phyloP scores from a whole-genome alignment of 2,797 vertebrate species.

The Coendou prehensilis region DNA sequence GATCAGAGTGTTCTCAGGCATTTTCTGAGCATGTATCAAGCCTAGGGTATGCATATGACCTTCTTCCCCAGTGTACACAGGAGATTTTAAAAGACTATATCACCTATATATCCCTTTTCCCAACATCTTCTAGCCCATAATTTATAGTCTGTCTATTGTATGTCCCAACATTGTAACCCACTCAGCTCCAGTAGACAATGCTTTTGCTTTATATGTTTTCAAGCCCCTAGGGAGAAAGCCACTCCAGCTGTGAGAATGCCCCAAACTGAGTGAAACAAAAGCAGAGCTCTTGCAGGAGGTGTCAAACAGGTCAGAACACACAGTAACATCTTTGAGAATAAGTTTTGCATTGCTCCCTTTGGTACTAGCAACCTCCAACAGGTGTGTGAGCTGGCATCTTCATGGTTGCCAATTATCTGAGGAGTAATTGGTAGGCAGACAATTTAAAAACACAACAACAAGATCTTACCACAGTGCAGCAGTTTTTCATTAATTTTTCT shows the following conservation, averaged over 20 bases:
- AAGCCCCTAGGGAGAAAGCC: background rate
- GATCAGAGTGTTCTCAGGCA: background rate
- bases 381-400: background rate
- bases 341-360: background rate
- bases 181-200: background rate
- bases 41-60: background rate
- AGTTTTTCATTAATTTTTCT: background rate
- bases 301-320: background rate
- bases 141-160: conserved; percentile 40
- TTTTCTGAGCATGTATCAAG: background rate
- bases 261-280: conserved; percentile 50
- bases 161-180: background rate
- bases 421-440: background rate
- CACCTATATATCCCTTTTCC: background rate
- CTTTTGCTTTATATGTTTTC: conserved; percentile 51
- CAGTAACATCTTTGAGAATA: background rate
- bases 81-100: conserved; percentile 11
- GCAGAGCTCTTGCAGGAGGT: background rate
- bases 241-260: background rate
- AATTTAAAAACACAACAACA: background rate
- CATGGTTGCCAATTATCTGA: background rate
- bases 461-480: background rate
- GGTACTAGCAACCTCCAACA: background rate
- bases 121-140: background rate
- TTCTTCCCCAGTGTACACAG: background rate